Evolutionary conservation across 2,888 invertebrate genomes (phyloP).

Genomic region (Morpho helenor): DNA sequence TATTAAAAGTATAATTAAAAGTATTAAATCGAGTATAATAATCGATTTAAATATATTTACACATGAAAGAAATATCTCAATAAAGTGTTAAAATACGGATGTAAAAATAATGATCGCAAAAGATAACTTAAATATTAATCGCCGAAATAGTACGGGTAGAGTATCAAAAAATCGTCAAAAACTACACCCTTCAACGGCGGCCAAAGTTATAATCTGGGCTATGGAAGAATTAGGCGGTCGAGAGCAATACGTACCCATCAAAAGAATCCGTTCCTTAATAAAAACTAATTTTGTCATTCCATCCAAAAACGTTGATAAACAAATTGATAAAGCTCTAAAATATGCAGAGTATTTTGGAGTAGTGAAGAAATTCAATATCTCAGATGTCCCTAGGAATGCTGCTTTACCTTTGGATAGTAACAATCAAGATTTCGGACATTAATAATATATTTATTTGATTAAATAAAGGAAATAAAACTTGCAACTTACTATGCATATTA

Average conservation of each 20-base stretch:
- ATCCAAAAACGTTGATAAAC: constrained; percentile 42
- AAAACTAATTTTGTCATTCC: constrained; percentile 45
- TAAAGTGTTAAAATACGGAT: no score
- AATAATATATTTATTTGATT: background rate
- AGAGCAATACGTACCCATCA: constrained; percentile 38
- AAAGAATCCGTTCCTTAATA: constrained; percentile 40
- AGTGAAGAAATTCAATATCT: constrained; percentile 36
- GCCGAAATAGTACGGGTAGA: constrained; percentile 19
- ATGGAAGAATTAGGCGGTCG: constrained; percentile 43
- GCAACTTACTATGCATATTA: no score
- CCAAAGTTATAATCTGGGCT: constrained; percentile 51
- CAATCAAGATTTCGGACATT: background rate
- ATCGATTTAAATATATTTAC: no score
- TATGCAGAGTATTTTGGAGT: constrained; percentile 46
- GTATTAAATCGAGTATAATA: no score
- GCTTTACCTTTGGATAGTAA: background rate
- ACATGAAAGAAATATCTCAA: no score
- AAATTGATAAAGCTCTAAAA: constrained; percentile 40
- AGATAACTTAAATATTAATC: no score
- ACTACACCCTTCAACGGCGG: constrained; percentile 35
- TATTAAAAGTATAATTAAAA: no score
- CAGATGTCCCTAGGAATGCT: constrained; percentile 30
- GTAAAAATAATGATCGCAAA: no score
- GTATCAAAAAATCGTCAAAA: constrained; percentile 32
- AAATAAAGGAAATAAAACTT: no score